Percentiles rank a stretch among this genome's conserved stretches.
These are phyloP conservation scores for Oegoconia quadripuncta DNA, from an alignment of 2,888 invertebrate species.

Conservation along the genomic window DNA sequence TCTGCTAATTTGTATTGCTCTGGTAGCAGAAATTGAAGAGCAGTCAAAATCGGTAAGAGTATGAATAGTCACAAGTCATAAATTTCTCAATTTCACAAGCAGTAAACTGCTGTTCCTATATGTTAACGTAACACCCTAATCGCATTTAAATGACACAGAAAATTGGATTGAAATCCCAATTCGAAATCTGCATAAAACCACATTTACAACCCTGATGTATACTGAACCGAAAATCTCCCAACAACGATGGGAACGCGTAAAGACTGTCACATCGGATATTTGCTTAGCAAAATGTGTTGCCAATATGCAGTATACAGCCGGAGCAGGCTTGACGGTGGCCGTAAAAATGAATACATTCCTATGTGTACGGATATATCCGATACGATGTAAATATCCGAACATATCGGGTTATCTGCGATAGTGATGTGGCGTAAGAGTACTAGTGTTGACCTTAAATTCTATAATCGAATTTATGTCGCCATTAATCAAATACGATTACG, in stretches of 20 bases:
- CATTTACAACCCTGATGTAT: slow-evolving; percentile 1
- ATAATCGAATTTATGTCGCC: too few relatives aligned
- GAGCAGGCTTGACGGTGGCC: slow-evolving; percentile 33
- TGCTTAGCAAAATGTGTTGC: slow-evolving; percentile 52
- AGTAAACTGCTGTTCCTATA: too few relatives aligned
- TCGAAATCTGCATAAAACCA: slow-evolving; percentile 3
- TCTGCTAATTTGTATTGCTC: too few relatives aligned
- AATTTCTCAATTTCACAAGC: too few relatives aligned
- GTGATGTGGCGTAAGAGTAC: too few relatives aligned
- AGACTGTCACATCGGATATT: slow-evolving; percentile 40
- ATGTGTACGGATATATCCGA: not conserved
- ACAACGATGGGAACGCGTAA: not conserved
- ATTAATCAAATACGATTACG: too few relatives aligned
- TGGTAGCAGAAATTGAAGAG: too few relatives aligned
- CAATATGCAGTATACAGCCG: slow-evolving; percentile 48
- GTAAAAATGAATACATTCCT: slow-evolving; percentile 37
- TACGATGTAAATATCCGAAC: not conserved
- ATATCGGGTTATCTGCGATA: not conserved
- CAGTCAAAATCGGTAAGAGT: too few relatives aligned
- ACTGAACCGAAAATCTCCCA: not conserved
- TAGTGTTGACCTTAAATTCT: too few relatives aligned
- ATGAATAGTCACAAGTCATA: too few relatives aligned
- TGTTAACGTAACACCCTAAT: too few relatives aligned
- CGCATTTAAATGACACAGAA: slow-evolving; percentile 2
- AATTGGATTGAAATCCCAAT: not conserved